phyloP scores from a whole-genome alignment of 2,888 invertebrate genomes.

The Nephrotoma appendiculata region DNA sequence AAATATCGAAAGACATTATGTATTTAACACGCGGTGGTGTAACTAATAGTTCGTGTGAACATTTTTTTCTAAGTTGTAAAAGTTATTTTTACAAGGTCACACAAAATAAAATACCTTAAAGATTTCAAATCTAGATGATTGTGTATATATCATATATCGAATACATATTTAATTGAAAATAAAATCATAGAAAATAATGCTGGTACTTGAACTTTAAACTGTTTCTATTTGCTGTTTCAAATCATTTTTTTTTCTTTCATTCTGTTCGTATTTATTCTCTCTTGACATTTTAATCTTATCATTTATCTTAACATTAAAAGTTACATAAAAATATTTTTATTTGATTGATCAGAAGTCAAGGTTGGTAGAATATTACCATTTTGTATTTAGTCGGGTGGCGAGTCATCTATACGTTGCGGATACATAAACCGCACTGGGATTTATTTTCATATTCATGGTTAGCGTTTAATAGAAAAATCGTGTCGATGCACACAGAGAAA shows the following conservation, averaged over 20 bases:
- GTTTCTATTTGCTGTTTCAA: not conserved
- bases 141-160: not conserved
- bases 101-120: not conserved
- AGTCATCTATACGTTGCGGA: not conserved
- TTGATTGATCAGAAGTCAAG: not conserved
- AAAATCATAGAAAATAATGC: not conserved
- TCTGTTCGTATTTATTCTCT: not conserved
- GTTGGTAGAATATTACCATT: not conserved
- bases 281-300: not conserved
- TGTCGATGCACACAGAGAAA: no score
- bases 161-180: not conserved
- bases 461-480: not conserved
- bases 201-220: not conserved
- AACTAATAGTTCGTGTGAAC: not conserved
- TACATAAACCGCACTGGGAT: not conserved
- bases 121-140: not conserved
- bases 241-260: not conserved
- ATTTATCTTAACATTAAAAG: not conserved
- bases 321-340: not conserved
- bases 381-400: not conserved
- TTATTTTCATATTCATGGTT: not conserved
- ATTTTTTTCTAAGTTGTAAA: not conserved
- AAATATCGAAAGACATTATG: not conserved
- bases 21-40: not conserved
- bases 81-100: not conserved